Percentiles rank a stretch among this genome's conserved stretches.
Evolutionary conservation across 2,797 vertebrate species (phyloP).

Genomic region (Phyllotis vaccarum): DNA sequence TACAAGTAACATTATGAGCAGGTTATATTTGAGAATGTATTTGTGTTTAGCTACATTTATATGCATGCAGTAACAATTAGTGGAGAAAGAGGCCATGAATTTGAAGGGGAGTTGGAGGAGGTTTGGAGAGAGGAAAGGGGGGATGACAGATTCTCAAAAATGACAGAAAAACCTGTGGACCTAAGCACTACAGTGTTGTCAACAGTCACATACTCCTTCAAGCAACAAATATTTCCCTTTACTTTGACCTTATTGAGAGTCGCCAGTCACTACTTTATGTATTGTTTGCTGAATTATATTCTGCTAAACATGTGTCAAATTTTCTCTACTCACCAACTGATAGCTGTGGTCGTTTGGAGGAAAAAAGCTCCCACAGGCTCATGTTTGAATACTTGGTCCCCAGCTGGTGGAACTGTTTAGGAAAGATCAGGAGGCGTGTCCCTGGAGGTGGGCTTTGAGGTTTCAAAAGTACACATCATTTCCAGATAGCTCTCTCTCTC

Average conservation of each 20-base stretch:
- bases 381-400: not conserved
- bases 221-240: constrained; percentile 1
- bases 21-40: not conserved
- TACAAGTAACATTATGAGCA: not conserved
- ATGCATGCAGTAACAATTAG: not conserved
- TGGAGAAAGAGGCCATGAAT: not conserved
- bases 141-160: not conserved
- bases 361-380: not conserved
- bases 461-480: not conserved
- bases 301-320: not conserved
- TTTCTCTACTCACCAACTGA: not conserved
- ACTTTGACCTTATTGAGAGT: not conserved
- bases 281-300: constrained; percentile 22
- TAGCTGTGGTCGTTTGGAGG: not conserved
- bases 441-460: too few species aligned
- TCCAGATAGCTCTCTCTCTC: not conserved
- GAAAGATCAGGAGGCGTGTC: not conserved
- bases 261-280: not conserved
- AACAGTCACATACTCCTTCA: not conserved
- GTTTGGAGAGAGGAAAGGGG: not conserved
- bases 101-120: not conserved
- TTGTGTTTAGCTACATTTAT: not conserved
- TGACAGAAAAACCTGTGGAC: constrained; percentile 24
- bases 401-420: not conserved
- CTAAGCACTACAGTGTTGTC: not conserved